A percentile compares a stretch with the other conserved stretches of the same genome.
phyloP scores from a whole-genome alignment of 2,113 vertebrate genomes.

The Rhynchomys soricoides region DNA sequence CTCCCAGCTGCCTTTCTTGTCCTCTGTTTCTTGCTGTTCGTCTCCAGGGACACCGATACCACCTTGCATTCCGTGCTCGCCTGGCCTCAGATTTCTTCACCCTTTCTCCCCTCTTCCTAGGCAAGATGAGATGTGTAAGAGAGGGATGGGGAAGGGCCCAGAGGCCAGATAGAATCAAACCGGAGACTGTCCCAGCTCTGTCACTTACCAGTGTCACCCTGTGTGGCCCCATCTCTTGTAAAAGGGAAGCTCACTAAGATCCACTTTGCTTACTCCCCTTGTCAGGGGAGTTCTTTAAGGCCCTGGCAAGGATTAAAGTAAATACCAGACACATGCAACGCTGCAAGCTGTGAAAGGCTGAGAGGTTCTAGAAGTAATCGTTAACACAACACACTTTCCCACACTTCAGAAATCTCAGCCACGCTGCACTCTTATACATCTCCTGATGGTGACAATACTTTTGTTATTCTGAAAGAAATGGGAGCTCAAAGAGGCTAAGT shows the following conservation, averaged over 20 bases:
- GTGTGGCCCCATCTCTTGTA: background rate
- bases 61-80: background rate
- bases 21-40: background rate
- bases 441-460: background rate
- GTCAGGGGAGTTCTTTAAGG: background rate
- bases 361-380: slow-evolving; percentile 21
- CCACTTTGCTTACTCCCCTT: background rate
- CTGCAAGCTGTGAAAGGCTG: background rate
- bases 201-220: background rate
- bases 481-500: slow-evolving; percentile 37
- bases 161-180: background rate
- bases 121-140: background rate
- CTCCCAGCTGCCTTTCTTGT: background rate
- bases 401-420: background rate
- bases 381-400: background rate
- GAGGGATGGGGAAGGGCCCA: background rate
- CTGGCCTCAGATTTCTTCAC: background rate
- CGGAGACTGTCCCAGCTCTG: background rate
- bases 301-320: background rate
- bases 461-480: background rate
- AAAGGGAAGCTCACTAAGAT: background rate
- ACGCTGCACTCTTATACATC: background rate
- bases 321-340: background rate
- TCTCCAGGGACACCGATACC: background rate
- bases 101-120: background rate